phyloP scores from a whole-genome alignment of 2,888 invertebrate species.

The Cinara cedri region DNA sequence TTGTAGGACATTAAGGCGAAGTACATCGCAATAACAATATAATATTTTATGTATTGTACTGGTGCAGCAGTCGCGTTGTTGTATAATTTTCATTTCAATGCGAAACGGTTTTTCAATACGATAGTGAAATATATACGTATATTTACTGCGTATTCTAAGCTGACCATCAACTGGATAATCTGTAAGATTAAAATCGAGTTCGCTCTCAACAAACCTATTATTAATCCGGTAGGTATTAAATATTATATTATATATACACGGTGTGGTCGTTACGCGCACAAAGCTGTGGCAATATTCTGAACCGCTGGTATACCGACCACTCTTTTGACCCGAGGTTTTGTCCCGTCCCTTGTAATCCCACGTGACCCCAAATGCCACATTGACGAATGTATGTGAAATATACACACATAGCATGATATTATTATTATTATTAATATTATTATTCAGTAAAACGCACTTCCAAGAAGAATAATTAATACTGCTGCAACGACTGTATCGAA shows the following conservation, averaged over 20 bases:
- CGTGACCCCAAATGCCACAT: background rate
- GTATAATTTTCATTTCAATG: slow-evolving; percentile 20
- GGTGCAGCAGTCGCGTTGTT: background rate
- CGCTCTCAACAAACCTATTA: slow-evolving; percentile 22
- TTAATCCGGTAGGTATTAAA: slow-evolving; percentile 37
- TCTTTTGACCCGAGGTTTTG: slow-evolving; percentile 22
- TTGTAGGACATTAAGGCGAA: no score
- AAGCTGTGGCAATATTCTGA: slow-evolving; percentile 17
- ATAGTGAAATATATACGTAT: background rate
- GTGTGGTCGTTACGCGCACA: slow-evolving; percentile 1
- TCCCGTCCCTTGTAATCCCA: slow-evolving; percentile 10
- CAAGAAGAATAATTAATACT: no score
- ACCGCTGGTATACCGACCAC: background rate
- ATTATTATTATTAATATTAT: no score
- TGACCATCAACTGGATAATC: slow-evolving; percentile 43
- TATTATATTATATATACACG: no score
- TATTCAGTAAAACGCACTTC: no score
- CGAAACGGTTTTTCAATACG: slow-evolving; percentile 16
- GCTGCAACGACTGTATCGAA: no score
- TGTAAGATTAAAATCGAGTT: slow-evolving; percentile 40
- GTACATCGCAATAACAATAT: no score
- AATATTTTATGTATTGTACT: no score
- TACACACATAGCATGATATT: background rate
- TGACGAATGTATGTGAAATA: background rate
- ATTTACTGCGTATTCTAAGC: background rate